Evolutionary conservation across 2,113 vertebrate species (phyloP), one percentile per base, ranked within the genome.

Genomic region (Delphinus delphis): DNA sequence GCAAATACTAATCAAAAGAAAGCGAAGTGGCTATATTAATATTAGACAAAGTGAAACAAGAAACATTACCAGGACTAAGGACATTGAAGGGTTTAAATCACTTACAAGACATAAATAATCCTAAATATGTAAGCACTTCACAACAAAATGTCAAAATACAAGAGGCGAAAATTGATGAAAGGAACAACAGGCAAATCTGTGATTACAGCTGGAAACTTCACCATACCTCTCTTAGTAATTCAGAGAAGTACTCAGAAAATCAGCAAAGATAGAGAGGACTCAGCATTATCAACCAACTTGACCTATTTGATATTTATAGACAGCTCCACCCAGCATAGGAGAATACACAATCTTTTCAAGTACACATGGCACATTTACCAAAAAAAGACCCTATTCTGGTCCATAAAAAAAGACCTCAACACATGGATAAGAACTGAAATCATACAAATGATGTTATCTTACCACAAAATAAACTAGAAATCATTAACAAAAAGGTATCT

Each of bases 1-100:
- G 18, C 21, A 73, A 97, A 76, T 76, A 93, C 28, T 47, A 82
- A 89, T 68, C 67, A 98, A 94, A 95, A 88, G 15, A 91, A 97
- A 85, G 50, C 8, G 1, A 9, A 65, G 6, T 60, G 6, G 13
- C 85, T 28, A 44, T 20, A 92, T 94, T 86, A 82, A 86, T 36
- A 90, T 63, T 41, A 90, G 21, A 81, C 14, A 50, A 87, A 87
- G 12, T 86, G 88, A 91, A 89, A 82, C 20, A 80, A 90, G 74
- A 81, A 86, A 28, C 38, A 95, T 62, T 65, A 89, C 21, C 23
- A 81, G 96, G 58, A 81, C 60, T 76, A 91, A 81, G 10, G 58
- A 67, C n/a, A 80, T 28, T 86, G 31, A 80, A 76, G 5, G 2
- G 1, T 71, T 80, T 63, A 90, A 53, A 90, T 88, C 31, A 88